Evolutionary conservation across 1,140 invertebrate species (phyloP).

Genomic region (Brachionus sp.): DNA sequence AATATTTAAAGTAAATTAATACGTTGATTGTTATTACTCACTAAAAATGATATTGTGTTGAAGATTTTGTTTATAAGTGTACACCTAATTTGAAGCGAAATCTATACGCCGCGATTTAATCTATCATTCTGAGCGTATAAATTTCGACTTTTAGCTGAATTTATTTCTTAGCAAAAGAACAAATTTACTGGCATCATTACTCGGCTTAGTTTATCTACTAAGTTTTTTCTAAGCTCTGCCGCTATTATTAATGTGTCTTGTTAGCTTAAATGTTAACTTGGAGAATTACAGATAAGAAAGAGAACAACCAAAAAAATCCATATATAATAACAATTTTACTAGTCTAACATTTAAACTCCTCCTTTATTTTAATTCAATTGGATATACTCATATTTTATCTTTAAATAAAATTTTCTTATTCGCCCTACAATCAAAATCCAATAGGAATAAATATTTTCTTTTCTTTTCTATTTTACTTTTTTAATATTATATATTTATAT

Average conservation of each 20-base stretch:
- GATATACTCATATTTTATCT: background rate
- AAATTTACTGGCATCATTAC: background rate
- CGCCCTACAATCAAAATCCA: background rate
- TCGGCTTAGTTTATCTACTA: background rate
- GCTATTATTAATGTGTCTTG: constrained; percentile 23
- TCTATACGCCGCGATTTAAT: background rate
- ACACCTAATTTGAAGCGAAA: background rate
- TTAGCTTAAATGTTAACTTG: constrained; percentile 9
- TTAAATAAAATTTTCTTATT: background rate
- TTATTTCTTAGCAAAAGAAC: background rate
- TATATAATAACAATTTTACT: too few relatives aligned
- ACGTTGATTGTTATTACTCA: background rate
- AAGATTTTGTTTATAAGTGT: background rate
- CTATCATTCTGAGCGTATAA: background rate
- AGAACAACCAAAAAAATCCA: too few relatives aligned
- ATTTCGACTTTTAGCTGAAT: background rate
- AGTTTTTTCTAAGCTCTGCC: background rate
- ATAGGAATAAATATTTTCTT: background rate
- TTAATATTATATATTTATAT: too few relatives aligned
- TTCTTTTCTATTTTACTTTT: too few relatives aligned
- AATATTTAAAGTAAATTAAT: constrained; percentile 9
- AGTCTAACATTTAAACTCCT: background rate
- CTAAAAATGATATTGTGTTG: constrained; percentile 26
- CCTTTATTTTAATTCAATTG: background rate
- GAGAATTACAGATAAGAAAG: background rate